Evolutionary conservation across 2,888 invertebrate species (phyloP).

Genomic region (Perizoma affinitatum): DNA sequence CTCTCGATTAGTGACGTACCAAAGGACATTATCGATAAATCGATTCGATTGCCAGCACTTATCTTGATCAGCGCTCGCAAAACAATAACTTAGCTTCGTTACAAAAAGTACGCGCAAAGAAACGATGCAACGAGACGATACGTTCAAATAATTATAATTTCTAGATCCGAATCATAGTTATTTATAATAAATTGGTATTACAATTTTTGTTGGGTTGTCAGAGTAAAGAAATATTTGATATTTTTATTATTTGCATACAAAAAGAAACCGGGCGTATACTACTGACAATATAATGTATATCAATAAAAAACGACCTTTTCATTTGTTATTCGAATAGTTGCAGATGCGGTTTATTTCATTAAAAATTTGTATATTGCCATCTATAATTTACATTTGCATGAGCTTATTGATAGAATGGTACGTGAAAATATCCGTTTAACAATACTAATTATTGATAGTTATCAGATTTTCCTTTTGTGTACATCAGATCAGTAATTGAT

Average conservation of each 20-base stretch:
- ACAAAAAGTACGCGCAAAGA: conserved; percentile 27
- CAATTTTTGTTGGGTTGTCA: conserved; percentile 8
- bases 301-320: neutral
- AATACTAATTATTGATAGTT: no score
- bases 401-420: no score
- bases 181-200: conserved; percentile 27
- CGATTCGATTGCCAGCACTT: conserved; percentile 63
- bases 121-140: conserved; percentile 25
- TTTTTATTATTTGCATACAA: neutral
- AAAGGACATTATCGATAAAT: conserved; percentile 73
- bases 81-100: conserved; percentile 65
- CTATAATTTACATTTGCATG: no score
- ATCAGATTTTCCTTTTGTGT: no score
- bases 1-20: conserved; percentile 78
- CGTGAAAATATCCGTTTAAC: no score
- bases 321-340: neutral
- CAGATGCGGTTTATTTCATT: no score
- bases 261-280: neutral
- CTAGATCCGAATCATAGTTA: conserved; percentile 30
- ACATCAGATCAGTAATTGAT: no score
- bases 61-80: conserved; percentile 68
- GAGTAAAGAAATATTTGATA: conserved; percentile 6
- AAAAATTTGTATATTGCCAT: no score
- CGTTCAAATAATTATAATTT: conserved; percentile 31
- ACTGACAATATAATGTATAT: neutral